phyloP scores from a whole-genome alignment of 1,140 invertebrate species.

The Platorchestia sp. region DNA sequence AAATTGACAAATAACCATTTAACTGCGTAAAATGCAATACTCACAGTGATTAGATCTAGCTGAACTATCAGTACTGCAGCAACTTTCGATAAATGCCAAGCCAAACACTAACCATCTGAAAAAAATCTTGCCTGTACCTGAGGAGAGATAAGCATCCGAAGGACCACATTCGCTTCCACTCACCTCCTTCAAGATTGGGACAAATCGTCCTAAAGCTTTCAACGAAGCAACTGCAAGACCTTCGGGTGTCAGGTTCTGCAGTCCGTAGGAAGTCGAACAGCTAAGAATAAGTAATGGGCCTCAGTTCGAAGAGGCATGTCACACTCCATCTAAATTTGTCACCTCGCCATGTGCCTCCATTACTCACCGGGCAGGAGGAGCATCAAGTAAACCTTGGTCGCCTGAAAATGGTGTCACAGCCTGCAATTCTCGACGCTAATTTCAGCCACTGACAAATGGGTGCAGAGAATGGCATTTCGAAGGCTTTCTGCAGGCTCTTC shows the following conservation, averaged over 20 bases:
- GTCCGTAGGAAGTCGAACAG: background rate
- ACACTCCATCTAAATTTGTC: constrained; percentile 50
- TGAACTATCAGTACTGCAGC: background rate
- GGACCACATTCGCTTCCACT: background rate
- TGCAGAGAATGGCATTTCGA: background rate
- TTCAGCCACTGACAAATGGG: background rate
- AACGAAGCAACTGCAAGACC: background rate
- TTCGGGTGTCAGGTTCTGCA: background rate
- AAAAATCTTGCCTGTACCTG: background rate
- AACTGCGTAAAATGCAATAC: too few relatives aligned
- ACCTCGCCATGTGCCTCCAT: background rate
- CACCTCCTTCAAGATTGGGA: background rate
- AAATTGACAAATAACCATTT: too few relatives aligned
- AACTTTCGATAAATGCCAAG: background rate
- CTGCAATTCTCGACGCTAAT: constrained; percentile 16
- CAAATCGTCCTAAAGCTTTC: background rate
- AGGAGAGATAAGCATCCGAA: background rate
- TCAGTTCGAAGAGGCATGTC: background rate
- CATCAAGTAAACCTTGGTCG: background rate
- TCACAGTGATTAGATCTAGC: too few relatives aligned
- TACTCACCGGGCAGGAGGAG: background rate
- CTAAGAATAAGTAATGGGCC: background rate
- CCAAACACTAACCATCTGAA: background rate
- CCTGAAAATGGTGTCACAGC: constrained; percentile 19
- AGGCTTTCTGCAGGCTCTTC: background rate